Base-by-base conservation (phyloP, 2,888 invertebrate species). In the Eupithecia insigniata region DNA sequence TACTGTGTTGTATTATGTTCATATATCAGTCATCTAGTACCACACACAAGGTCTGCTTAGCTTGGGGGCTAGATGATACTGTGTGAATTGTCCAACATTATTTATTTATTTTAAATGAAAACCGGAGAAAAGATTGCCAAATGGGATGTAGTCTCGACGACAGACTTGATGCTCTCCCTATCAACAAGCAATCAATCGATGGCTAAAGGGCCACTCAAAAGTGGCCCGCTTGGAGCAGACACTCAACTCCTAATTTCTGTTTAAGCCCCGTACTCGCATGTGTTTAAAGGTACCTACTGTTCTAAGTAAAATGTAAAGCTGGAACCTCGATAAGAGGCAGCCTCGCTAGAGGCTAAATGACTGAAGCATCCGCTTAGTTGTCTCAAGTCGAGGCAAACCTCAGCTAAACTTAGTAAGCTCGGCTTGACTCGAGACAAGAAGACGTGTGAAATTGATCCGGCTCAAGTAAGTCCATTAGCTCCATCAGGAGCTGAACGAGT, bases 251-350 rank as follows among this genome's bases (percentile, higher is more conserved):
- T 55, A 26, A 55, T 26, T 55, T 55, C 55, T 26, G 55, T 51
- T 51, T 10, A 46, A 7, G n/a, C n/a, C 22, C 51, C 22, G 10
- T 55, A n/a, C 10, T 14, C 26, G 55, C 55, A 55, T 55, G 55
- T 12, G 51, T 22, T 51, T 51, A 26, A 12, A 51, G 51, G 14
- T 55, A 36, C 12, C 14, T 36, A 22, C 55, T 55, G 55, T 26
- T 55, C 51, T 4, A 22, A 22, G 51, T 51, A 12, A 51, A 51
- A 55, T 55, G 55, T 26, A 26, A 26, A 55, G 55, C 55, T 55
- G 55, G 55, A n/a, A 55, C 26, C 14, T 55, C 55, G 55, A 26
- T 55, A 14, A 55, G 55, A 55, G 26, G 26, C 55, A 55, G 55
- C 26, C 55, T 3, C 26, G 26, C 55, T 55, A 2, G 55, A 46